Evolutionary conservation across 2,888 invertebrate genomes (phyloP), one percentile per base, ranked within the genome.

Genomic region (Panopea generosa): DNA sequence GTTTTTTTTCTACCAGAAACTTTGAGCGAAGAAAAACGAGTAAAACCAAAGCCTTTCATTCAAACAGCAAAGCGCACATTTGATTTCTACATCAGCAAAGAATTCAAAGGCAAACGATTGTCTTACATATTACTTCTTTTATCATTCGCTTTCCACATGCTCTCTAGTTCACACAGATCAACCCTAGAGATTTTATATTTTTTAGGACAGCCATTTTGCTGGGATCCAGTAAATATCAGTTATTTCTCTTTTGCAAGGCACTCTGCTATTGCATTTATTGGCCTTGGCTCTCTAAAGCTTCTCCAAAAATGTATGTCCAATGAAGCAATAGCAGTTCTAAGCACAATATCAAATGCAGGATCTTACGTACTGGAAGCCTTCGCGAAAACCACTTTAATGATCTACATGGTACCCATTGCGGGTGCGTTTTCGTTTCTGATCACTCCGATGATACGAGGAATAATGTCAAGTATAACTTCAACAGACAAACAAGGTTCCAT

Each of bases 171-270:
- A n/a, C 65, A 63, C n/a, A 40, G 72, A 20, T 26, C 65, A 22
- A 16, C 47, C 22, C n/a, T 79, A n/a, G 79, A 79, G 57, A 75
- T 65, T n/a, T 49, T 75, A 2, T 79, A 72, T 40, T 60, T 75
- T n/a, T 62, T 79, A 0, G 76, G 76, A 1, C 59, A 65, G 47
- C 80, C 80, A 50, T 80, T 80, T 45, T 80, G 80, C 40, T 80
- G 76, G 76, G 71, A 45, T 33, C 73, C 76, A 0, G 16, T 29
- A n/a, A 47, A 61, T 27, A 80, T 80, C 45, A 72, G 76, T 1
- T 38, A 66, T 11, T 80, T 73, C 47, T 11, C 26, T n/a, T 60
- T 62, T 24, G 59, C 55, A 1, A 43, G 66, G n/a, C 61, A 72
- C 33, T 55, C 71, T 26, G 47, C 56, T 14, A 43, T 63, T 38